Percentiles rank a stretch among this genome's conserved stretches.
Conservation (phyloP, 92 coral and sea anemone species). For the Ricordea florida region DNA sequence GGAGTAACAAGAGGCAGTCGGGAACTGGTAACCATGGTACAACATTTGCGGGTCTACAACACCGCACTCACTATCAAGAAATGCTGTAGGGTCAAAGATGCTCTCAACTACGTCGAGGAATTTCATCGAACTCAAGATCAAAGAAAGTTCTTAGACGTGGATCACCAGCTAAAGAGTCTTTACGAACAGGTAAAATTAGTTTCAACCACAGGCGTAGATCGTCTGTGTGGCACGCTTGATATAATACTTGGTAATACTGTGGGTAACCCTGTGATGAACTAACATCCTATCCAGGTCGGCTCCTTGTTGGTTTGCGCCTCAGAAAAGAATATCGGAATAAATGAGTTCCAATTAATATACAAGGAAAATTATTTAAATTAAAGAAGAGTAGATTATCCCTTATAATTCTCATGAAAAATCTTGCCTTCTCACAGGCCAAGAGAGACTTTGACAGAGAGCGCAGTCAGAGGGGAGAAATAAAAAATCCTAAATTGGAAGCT, state of each 20-base stretch:
- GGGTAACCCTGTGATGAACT: no score
- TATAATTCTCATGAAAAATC: no score
- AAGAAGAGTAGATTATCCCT: no score
- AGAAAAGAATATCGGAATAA: background rate
- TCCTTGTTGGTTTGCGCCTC: no score
- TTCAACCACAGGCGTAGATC: background rate
- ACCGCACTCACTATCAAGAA: constrained; percentile 73
- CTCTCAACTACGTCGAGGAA: constrained; percentile 55
- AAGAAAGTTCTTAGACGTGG: constrained; percentile 30
- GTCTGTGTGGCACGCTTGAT: no score
- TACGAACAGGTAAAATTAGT: constrained; percentile 45
- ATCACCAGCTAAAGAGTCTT: constrained; percentile 29
- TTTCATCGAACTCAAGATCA: constrained; percentile 39
- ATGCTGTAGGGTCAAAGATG: constrained; percentile 72
- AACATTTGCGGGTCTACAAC: constrained; percentile 66
- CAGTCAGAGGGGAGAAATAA: constrained; percentile 32
- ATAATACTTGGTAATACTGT: no score
- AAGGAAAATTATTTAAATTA: no score
- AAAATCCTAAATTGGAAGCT: constrained; percentile 65
- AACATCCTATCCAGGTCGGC: no score
- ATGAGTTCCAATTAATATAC: no score
- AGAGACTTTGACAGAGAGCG: background rate
- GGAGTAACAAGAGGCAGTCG: constrained; percentile 44
- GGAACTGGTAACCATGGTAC: constrained; percentile 42
- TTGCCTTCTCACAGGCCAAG: background rate